Base-by-base conservation (phyloP, 2,888 invertebrate species). In the Andrena fulva region DNA sequence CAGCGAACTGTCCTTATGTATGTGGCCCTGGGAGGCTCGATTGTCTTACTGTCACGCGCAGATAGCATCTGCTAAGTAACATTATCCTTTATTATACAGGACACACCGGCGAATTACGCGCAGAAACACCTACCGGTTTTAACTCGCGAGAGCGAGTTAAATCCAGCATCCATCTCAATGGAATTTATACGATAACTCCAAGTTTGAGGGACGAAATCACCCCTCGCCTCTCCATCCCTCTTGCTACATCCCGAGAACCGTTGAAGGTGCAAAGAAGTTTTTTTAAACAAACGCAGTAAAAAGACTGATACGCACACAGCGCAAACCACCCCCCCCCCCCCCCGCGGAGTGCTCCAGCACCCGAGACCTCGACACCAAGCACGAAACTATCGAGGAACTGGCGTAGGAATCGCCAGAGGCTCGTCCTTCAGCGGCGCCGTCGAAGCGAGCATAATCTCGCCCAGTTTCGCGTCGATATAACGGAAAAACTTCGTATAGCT, bases 11-110 rank as follows among this genome's bases (percentile, higher is more conserved):
- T 29, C 60, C 12, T 69, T 35, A 27, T 63, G 35, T 70, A 52
- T 16, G 59, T 54, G 63, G 59, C 73, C 62, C 68, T 76, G 68
- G 78, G 76, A 75, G 31, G 60, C 63, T 48, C 68, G 73, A 73
- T 82, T 85, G 86, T 85, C 75, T 77, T 75, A 79, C 79, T 77
- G 86, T 85, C 86, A 85, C 52, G 60, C 35, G 33, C 86, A 85
- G 79, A 50, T 69, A 24, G 54, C 56, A 50, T 77, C 77, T 50
- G 72, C 67, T 42, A 35, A 68, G 52, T 80, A 71, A 68, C 78
- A 54, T 12, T 35, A 7, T 10, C 35, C 20, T 71, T 78, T 31
- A 29, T 27, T 27, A 24, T 56, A 24, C 24, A 24, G 56, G 24
- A 56, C 56, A 42, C 42, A 42, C 42, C 42, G 42, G 42, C 42